Percentiles rank a stretch among this genome's conserved stretches.
phyloP scores from a whole-genome alignment of 2,113 vertebrate species.

The Poicephalus gulielmi region DNA sequence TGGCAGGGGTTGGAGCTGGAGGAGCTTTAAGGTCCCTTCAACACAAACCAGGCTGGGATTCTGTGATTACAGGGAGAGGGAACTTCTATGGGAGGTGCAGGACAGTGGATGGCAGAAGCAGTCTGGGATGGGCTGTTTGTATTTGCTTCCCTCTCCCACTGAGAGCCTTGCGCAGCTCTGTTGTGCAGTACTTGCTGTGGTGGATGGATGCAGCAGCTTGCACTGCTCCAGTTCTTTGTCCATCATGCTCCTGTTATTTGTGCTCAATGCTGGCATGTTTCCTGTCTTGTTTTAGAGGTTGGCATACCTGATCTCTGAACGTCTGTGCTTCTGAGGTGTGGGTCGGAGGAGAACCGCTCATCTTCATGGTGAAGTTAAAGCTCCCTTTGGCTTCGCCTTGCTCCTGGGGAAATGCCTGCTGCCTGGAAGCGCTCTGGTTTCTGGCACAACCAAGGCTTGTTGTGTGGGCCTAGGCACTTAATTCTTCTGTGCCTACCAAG shows the following conservation, averaged over 20 bases:
- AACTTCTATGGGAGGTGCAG: not conserved
- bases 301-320: not conserved
- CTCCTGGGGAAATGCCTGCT: not conserved
- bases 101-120: not conserved
- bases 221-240: not conserved
- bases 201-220: not conserved
- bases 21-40: too few species aligned
- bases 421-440: not conserved
- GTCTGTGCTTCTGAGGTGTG: not conserved
- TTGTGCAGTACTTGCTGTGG: accelerated
- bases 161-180: not conserved
- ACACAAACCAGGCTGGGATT: too few species aligned
- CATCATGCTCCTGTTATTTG: accelerated
- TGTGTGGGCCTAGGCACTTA: not conserved
- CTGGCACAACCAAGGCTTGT: not conserved
- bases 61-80: accelerated
- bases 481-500: not conserved
- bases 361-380: not conserved
- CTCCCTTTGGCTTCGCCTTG: not conserved
- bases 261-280: accelerated
- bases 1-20: too few species aligned
- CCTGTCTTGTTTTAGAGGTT: not conserved
- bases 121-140: not conserved
- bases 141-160: accelerated
- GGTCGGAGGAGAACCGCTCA: not conserved